Conservation (phyloP, 2,797 vertebrate genomes). For the Hyperoplus lanceolatus region DNA sequence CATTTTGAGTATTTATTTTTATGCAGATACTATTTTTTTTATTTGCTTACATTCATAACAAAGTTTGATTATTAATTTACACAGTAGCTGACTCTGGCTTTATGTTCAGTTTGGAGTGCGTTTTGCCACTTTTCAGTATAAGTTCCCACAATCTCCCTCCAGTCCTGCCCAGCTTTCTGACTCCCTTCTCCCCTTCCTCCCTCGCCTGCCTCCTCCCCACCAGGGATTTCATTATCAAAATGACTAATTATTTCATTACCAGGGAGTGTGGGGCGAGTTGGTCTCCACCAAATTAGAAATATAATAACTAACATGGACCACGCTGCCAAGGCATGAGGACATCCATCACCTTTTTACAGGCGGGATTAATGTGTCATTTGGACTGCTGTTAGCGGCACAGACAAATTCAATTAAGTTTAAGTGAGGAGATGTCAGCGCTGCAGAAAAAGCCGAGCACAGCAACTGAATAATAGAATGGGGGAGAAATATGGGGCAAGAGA, state of each 20-base stretch:
- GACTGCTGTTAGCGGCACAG: conserved; percentile 95
- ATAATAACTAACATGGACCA: conserved; percentile 96
- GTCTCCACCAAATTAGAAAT: conserved; percentile 97
- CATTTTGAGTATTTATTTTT: background rate
- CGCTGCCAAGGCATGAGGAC: conserved; percentile 96
- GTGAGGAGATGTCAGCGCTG: conserved; percentile 88
- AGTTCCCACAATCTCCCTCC: conserved; percentile 2
- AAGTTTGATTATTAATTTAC: conserved; percentile 4
- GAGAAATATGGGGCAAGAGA: background rate
- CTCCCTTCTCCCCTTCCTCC: conserved; percentile 16
- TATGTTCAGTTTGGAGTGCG: background rate
- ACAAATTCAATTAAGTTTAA: conserved; percentile 97
- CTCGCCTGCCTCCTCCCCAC: conserved; percentile 82
- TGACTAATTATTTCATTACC: conserved; percentile 98
- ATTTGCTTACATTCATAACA: background rate
- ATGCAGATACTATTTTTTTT: background rate
- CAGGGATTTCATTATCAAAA: conserved; percentile 98
- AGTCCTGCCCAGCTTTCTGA: background rate
- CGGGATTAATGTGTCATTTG: conserved; percentile 97
- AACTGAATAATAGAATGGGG: conserved; percentile 9
- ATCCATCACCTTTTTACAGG: conserved; percentile 95
- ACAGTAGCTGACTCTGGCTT: background rate
- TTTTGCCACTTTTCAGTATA: background rate
- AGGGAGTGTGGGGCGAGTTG: conserved; percentile 92
- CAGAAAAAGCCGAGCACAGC: conserved; percentile 73